Conservation (phyloP, 2,113 vertebrate species). For the Myotis lucifugus region DNA sequence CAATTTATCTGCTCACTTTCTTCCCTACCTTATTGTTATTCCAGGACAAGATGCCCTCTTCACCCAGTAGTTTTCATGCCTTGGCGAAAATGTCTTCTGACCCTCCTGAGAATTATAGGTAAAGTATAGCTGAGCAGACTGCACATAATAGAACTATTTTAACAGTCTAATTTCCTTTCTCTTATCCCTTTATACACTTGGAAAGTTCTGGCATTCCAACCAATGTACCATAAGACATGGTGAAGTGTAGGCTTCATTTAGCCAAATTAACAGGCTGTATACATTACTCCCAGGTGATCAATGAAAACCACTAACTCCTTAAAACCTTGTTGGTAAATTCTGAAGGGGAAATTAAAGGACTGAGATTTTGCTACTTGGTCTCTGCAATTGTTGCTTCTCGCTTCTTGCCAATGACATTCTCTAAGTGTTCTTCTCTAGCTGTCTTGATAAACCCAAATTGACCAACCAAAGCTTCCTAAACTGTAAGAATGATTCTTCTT, state of each 20-base stretch:
- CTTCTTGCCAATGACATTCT: neutral
- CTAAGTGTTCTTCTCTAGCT: neutral
- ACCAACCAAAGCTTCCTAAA: neutral
- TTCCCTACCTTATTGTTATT: neutral
- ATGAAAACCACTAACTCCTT: neutral
- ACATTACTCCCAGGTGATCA: neutral
- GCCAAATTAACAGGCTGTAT: neutral
- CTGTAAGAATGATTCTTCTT: neutral
- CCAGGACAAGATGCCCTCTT: neutral
- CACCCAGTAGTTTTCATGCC: neutral
- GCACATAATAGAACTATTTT: neutral
- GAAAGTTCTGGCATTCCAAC: neutral
- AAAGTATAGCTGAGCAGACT: neutral
- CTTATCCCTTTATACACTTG: neutral
- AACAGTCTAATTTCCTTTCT: neutral
- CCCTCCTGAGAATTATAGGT: neutral
- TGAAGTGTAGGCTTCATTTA: neutral
- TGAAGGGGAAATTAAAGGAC: neutral
- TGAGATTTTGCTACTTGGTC: neutral
- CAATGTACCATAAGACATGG: neutral
- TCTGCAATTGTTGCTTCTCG: neutral
- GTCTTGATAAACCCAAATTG: neutral
- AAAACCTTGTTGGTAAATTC: neutral
- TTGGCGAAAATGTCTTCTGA: neutral
- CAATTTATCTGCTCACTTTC: neutral